These are phyloP conservation scores for Argynnis bischoffii DNA, from an alignment of 2,888 invertebrate genomes.

Conservation along the genomic window DNA sequence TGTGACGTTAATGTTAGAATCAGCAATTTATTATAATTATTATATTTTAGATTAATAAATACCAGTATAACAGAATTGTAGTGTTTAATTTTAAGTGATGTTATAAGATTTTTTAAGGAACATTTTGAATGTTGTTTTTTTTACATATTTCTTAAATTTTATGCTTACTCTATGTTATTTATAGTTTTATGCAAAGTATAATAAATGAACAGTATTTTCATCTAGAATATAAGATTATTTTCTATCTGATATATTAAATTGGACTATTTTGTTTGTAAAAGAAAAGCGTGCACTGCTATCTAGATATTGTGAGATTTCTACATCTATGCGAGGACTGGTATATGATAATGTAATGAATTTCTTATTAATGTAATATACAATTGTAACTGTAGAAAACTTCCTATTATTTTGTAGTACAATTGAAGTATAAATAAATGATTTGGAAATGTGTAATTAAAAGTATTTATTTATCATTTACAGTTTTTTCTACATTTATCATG, in stretches of 20 bases:
- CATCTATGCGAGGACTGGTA: constrained; percentile 60
- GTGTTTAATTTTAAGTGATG: constrained; percentile 49
- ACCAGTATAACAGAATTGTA: constrained; percentile 53
- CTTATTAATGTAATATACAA: constrained; percentile 79
- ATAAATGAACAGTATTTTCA: constrained; percentile 78
- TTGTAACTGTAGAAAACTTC: constrained; percentile 80
- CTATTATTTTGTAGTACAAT: constrained; percentile 83
- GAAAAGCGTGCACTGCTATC: constrained; percentile 47
- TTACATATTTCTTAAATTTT: constrained; percentile 52
- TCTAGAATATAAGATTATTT: constrained; percentile 56
- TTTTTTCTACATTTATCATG: constrained; percentile 32
- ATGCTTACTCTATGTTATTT: constrained; percentile 59
- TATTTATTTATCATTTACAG: constrained; percentile 31
- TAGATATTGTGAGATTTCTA: constrained; percentile 42
- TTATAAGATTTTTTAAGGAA: constrained; percentile 43
- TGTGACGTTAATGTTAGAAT: constrained; percentile 75
- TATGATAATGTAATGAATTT: constrained; percentile 61
- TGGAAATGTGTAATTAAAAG: constrained; percentile 58
- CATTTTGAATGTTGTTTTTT: constrained; percentile 60
- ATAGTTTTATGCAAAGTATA: constrained; percentile 62
- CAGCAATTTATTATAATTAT: constrained; percentile 60
- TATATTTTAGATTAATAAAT: constrained; percentile 56
- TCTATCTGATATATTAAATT: constrained; percentile 42
- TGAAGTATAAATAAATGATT: constrained; percentile 78
- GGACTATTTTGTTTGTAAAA: constrained; percentile 47